These are phyloP conservation scores for Athetis lepigone DNA, from an alignment of 2,888 invertebrate genomes.

Conservation along the genomic window DNA sequence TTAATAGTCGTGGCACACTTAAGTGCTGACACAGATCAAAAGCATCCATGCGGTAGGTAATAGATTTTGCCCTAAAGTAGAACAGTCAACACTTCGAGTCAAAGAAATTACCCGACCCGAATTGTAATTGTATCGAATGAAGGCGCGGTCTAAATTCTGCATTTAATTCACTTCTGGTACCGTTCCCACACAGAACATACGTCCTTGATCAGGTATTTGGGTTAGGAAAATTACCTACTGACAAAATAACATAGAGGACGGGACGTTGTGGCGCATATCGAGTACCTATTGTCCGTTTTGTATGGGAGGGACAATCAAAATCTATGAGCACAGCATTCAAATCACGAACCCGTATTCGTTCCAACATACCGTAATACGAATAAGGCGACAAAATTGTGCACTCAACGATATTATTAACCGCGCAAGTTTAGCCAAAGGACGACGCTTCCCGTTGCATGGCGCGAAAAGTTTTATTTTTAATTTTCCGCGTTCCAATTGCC, in stretches of 20 bases:
- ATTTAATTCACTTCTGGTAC: constrained; percentile 58
- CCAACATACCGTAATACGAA: constrained; percentile 89
- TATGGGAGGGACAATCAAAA: constrained; percentile 80
- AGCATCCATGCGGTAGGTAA: constrained; percentile 17
- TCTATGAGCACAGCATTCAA: constrained; percentile 78
- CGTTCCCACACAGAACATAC: constrained; percentile 74
- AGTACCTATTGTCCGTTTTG: constrained; percentile 83
- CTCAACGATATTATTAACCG: constrained; percentile 80
- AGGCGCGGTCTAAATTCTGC: constrained; percentile 60
- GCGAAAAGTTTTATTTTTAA: constrained; percentile 62
- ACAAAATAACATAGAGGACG: constrained; percentile 77
- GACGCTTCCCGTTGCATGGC: constrained; percentile 70
- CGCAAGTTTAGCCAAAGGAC: constrained; percentile 80
- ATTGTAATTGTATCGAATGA: constrained; percentile 58
- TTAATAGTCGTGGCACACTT: background rate
- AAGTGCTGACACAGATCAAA: background rate
- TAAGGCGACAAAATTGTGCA: constrained; percentile 82
- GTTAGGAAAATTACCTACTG: constrained; percentile 84
- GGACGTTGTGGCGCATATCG: constrained; percentile 77
- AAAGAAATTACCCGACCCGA: constrained; percentile 49
- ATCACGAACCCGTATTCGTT: constrained; percentile 87
- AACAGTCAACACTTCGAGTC: constrained; percentile 34
- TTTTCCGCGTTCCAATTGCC: constrained; percentile 65
- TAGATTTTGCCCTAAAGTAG: constrained; percentile 45
- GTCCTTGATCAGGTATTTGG: constrained; percentile 87